A percentile compares a stretch with the other conserved stretches of the same genome.
phyloP scores from a whole-genome alignment of 2,888 invertebrate genomes.

The Odontocolon sp. region DNA sequence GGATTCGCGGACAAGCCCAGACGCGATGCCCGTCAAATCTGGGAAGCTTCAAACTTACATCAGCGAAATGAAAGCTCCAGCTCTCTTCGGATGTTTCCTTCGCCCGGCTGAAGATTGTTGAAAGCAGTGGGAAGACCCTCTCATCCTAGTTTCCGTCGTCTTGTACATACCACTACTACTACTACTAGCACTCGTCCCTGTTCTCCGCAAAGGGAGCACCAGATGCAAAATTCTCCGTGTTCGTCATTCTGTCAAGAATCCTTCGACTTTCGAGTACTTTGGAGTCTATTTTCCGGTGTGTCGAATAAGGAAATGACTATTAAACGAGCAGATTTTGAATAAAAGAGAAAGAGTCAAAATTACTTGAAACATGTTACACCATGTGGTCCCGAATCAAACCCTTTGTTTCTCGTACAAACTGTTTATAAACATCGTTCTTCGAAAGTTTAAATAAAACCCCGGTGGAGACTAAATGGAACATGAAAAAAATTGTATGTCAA shows the following conservation, averaged over 20 bases:
- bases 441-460: too few species aligned
- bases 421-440: too few species aligned
- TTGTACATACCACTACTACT: background rate
- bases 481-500: too few species aligned
- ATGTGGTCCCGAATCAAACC: too few species aligned
- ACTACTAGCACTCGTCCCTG: conserved; percentile 20
- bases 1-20: conserved; percentile 71
- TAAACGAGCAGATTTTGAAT: too few species aligned
- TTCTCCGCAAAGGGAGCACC: conserved; percentile 17
- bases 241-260: conserved; percentile 17
- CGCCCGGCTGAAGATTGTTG: background rate
- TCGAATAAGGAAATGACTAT: conserved; percentile 54
- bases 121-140: background rate
- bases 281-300: conserved; percentile 54
- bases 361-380: too few species aligned
- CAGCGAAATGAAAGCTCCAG: conserved; percentile 75
- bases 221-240: too few species aligned
- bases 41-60: conserved; percentile 76
- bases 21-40: conserved; percentile 73
- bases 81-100: conserved; percentile 40
- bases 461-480: too few species aligned
- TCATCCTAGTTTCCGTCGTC: background rate
- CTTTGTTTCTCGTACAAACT: too few species aligned
- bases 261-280: conserved; percentile 43
- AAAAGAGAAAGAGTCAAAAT: too few species aligned